phyloP scores from a whole-genome alignment of 2,888 invertebrate genomes.

The Drosophila fungiperda region DNA sequence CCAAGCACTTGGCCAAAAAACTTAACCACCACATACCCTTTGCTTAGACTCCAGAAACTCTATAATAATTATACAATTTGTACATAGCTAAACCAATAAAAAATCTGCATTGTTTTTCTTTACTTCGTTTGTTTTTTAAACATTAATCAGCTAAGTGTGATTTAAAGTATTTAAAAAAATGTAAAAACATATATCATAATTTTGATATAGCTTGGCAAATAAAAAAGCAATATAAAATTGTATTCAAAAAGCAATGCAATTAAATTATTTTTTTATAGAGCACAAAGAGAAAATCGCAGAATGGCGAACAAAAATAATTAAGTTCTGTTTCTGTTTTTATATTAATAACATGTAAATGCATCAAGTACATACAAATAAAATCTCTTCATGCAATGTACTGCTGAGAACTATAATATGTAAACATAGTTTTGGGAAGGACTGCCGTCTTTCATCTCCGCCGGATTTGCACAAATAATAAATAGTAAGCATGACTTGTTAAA shows the following conservation, averaged over 20 bases:
- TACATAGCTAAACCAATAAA: not conserved
- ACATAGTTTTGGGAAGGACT: not conserved
- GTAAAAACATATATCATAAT: not conserved
- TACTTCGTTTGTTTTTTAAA: not conserved
- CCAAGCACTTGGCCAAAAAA: too few species aligned
- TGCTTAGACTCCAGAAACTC: not conserved
- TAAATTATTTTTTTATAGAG: not conserved
- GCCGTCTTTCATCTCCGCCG: not conserved
- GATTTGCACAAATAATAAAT: constrained; percentile 4
- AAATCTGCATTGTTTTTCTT: not conserved
- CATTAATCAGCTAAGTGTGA: not conserved
- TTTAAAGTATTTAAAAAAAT: not conserved
- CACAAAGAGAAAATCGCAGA: not conserved
- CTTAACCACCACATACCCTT: not conserved
- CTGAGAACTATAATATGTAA: not conserved
- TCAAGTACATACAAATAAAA: not conserved
- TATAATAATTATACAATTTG: not conserved
- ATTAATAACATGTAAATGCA: not conserved
- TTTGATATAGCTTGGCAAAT: not conserved
- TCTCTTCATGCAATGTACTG: not conserved
- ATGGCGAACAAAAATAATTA: not conserved
- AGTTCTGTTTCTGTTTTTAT: not conserved
- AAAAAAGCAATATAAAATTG: not conserved
- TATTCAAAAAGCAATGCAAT: not conserved
- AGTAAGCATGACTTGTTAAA: not conserved